Evolutionary conservation across 2,888 invertebrate species (phyloP).

Genomic region (Stomorhina lunata): DNA sequence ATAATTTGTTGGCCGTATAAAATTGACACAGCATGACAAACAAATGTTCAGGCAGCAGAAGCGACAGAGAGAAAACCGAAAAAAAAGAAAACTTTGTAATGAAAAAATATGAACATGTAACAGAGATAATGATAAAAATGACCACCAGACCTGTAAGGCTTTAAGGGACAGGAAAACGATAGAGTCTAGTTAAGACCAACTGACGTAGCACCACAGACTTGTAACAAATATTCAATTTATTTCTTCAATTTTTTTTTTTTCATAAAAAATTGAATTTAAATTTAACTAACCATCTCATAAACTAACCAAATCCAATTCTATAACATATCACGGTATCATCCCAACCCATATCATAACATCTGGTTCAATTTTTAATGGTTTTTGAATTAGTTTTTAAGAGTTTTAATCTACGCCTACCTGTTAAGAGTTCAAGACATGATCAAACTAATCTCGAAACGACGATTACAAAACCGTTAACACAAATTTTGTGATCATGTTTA

Average conservation of each 20-base stretch:
- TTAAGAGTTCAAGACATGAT: background rate
- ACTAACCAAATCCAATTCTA: too few species aligned
- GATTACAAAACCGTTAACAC: too few species aligned
- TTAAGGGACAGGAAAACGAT: conserved; percentile 8
- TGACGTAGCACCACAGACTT: conserved; percentile 28
- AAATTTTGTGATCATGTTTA: background rate
- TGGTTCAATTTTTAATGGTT: conserved; percentile 27
- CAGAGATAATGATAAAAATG: conserved; percentile 37
- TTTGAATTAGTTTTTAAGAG: conserved; percentile 3
- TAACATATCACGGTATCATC: too few species aligned
- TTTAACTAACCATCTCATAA: conserved; percentile 35
- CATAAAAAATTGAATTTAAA: conserved; percentile 36
- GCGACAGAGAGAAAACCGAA: background rate
- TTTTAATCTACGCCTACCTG: conserved; percentile 35
- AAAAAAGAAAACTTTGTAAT: background rate
- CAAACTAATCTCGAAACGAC: too few species aligned
- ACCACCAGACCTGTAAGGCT: conserved; percentile 51
- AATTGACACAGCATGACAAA: conserved; percentile 64
- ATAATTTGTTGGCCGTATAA: conserved; percentile 58
- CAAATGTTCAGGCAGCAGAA: conserved; percentile 22
- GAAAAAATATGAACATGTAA: conserved; percentile 27
- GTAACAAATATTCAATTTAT: conserved; percentile 18
- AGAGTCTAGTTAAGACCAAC: conserved; percentile 32
- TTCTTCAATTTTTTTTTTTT: conserved; percentile 23
- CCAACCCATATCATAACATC: background rate